A percentile compares a stretch with the other conserved stretches of the same genome.
Conservation (phyloP, 2,888 invertebrate genomes). For the Trachelus iudaicus region DNA sequence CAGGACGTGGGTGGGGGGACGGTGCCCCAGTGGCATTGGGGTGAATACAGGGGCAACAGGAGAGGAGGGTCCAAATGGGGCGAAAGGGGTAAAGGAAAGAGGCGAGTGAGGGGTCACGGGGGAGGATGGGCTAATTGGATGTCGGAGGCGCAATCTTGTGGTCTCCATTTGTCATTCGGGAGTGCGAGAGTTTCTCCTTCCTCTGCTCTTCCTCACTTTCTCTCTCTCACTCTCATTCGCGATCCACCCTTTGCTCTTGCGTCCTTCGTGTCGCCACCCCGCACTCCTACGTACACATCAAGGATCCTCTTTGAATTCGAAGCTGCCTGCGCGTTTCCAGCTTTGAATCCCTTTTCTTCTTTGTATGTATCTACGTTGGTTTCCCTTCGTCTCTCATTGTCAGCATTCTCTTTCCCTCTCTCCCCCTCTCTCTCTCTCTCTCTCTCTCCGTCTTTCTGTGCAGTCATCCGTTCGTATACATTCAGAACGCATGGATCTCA, state of each 20-base stretch:
- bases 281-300: background rate
- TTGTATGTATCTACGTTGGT: constrained; percentile 15
- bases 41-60: too few relatives aligned
- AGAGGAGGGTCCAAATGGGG: constrained; percentile 7
- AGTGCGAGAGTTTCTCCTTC: constrained; percentile 34
- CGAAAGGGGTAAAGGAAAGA: background rate
- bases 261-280: constrained; percentile 4
- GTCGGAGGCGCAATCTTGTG: constrained; percentile 55
- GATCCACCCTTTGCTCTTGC: background rate
- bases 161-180: constrained; percentile 60
- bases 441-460: too few relatives aligned
- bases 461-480: too few relatives aligned
- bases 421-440: background rate
- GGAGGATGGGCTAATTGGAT: constrained; percentile 53
- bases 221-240: constrained; percentile 2
- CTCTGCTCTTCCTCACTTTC: constrained; percentile 11
- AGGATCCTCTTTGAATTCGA: background rate
- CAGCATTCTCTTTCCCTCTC: too few relatives aligned
- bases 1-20: background rate
- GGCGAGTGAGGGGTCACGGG: constrained; percentile 4
- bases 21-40: too few relatives aligned
- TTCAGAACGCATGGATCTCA: too few relatives aligned
- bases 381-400: constrained; percentile 12
- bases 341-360: constrained; percentile 6
- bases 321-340: background rate